Conservation (phyloP, 2,797 vertebrate genomes). For the Nyctibius grandis region DNA sequence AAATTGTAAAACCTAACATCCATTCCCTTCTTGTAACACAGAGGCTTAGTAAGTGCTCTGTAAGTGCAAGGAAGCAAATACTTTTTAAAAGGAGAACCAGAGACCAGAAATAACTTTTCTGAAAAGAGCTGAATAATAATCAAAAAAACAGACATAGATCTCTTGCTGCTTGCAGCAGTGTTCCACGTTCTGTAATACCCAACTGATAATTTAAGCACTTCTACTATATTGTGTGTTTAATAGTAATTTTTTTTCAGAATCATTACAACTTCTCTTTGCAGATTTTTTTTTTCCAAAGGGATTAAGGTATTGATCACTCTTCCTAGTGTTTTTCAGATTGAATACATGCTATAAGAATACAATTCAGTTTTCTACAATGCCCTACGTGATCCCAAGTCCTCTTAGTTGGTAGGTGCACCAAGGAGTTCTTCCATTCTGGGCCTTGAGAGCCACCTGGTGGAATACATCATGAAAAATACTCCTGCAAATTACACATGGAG, state of each 20-base stretch:
- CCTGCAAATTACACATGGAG: not conserved
- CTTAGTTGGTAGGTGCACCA: not conserved
- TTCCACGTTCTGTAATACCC: not conserved
- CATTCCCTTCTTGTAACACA: not conserved
- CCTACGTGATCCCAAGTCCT: not conserved
- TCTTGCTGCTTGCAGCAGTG: not conserved
- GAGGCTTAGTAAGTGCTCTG: not conserved
- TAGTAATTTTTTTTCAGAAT: not conserved
- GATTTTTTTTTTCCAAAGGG: too few species aligned
- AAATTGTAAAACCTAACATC: not conserved
- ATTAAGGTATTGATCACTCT: not conserved
- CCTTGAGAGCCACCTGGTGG: slow-evolving; percentile 72
- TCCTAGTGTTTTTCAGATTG: not conserved
- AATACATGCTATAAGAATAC: not conserved
- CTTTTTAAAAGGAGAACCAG: not conserved
- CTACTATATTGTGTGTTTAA: not conserved
- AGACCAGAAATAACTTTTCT: not conserved
- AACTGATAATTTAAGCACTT: not conserved
- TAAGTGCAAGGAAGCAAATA: not conserved
- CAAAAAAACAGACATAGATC: not conserved
- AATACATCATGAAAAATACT: slow-evolving; percentile 18
- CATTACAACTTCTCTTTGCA: not conserved
- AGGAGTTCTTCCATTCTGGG: not conserved
- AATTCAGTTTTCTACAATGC: not conserved
- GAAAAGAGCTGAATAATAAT: not conserved